Percentiles rank a stretch among this genome's conserved stretches.
phyloP scores from a whole-genome alignment of 2,888 invertebrate genomes.

The Chalcosyrphus nemorum region DNA sequence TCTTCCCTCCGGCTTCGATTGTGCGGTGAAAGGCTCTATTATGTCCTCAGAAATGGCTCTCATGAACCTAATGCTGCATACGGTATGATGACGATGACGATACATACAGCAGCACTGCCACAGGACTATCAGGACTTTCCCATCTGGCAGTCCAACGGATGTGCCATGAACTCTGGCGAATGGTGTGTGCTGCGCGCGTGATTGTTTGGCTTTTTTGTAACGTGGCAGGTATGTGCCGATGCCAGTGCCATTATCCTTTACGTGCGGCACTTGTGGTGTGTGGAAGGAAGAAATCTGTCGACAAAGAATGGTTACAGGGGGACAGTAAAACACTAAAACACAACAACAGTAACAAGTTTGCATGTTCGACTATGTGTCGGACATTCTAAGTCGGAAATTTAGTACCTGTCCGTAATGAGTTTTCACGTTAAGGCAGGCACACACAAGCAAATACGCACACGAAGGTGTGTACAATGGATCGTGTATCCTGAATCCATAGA shows the following conservation, averaged over 20 bases:
- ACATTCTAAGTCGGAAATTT: constrained; percentile 70
- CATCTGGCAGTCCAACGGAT: constrained; percentile 37
- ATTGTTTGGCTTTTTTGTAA: constrained; percentile 58
- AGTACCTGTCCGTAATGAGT: constrained; percentile 69
- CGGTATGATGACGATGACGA: constrained; percentile 22
- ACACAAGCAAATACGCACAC: constrained; percentile 11
- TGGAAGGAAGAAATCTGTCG: constrained; percentile 52
- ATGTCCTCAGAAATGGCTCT: constrained; percentile 18
- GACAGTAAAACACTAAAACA: constrained; percentile 41
- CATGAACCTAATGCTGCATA: constrained; percentile 30
- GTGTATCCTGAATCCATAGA: constrained; percentile 33
- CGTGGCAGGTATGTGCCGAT: no score
- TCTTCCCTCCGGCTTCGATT: neutral
- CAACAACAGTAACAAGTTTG: no score
- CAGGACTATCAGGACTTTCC: constrained; percentile 37
- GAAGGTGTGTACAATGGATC: constrained; percentile 20
- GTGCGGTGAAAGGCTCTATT: constrained; percentile 28
- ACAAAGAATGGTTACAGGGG: constrained; percentile 43
- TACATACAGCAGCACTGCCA: constrained; percentile 18
- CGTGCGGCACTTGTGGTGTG: constrained; percentile 35
- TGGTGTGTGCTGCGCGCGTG: constrained; percentile 29
- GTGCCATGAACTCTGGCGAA: constrained; percentile 52
- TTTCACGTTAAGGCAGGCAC: constrained; percentile 15
- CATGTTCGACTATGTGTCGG: constrained; percentile 67
- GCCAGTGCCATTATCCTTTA: constrained; percentile 46